Base-by-base conservation (phyloP, 2,888 invertebrate species). In the Siphlonurus alternatus region DNA sequence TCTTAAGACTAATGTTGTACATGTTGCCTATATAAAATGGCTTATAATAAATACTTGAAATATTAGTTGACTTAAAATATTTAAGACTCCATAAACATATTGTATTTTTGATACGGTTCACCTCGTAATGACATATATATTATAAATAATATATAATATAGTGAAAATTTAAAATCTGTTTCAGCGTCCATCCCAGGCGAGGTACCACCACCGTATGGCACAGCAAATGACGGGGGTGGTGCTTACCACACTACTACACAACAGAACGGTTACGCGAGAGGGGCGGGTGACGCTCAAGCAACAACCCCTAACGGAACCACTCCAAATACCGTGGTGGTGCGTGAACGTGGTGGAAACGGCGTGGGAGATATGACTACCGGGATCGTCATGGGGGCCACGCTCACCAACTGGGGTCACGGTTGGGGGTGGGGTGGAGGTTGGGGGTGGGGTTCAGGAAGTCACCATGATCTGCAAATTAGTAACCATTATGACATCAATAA, bases 351-450 rank as follows among this genome's bases (percentile, higher is more conserved):
- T n/a, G 60, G 65, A 38, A 64, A 64, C 38, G 64, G 65, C 23
- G 65, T 67, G 23, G 67, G 65, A 5, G 70, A 69, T 63, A 65
- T 70, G 63, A 65, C 69, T 76, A 83, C 86, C 73, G 86, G 86
- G 73, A 77, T 86, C 70, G 83, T 86, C 70, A 84, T 86, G 78
- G 84, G 84, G 61, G 85, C 85, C 77, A 82, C 83, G 1, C 82
- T 70, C 54, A 67, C 65, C 62, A 83, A 73, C 78, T 87, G 87
- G 87, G 87, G 87, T 2, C 86, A 87, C 70, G 87, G 87, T 61
- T 86, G 86, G 85, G 87, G 87, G 1, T 87, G 68, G 68, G 65
- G 66, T 24, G 66, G 68, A 24, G 67, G 67, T 53, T 66, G 66
- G 64, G 66, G 66, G 15, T 63, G 66, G n/a, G 63, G 65, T 24